Conservation (phyloP, 1,140 invertebrate species). For the Tetragnatha versicolor region DNA sequence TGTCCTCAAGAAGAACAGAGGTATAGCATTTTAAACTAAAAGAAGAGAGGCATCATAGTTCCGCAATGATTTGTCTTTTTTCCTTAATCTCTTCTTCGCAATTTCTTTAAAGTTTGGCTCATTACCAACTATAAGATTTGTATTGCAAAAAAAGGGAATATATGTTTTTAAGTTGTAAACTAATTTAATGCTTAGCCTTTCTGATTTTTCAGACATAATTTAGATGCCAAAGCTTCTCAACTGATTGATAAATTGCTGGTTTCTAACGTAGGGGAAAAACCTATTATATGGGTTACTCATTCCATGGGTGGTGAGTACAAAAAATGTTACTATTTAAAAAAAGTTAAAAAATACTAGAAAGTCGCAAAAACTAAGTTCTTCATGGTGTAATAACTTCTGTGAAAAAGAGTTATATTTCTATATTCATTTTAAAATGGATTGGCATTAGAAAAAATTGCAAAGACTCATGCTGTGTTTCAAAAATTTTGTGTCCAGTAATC, state of each 20-base stretch:
- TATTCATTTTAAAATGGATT: background rate
- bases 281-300: slow-evolving; percentile 81
- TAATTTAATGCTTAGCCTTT: too few relatives aligned
- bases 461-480: background rate
- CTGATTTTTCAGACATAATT: slow-evolving; percentile 63
- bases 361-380: too few relatives aligned
- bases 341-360: background rate
- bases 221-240: slow-evolving; percentile 71
- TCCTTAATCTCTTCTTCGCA: slow-evolving; percentile 58
- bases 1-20: slow-evolving; percentile 68
- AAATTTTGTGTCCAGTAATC: background rate
- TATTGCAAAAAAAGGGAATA: background rate
- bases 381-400: too few relatives aligned
- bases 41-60: too few relatives aligned
- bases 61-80: background rate
- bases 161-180: too few relatives aligned
- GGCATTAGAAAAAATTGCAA: background rate
- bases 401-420: too few relatives aligned
- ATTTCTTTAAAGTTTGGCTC: slow-evolving; percentile 18
- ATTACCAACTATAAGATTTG: background rate
- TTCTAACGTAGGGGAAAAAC: slow-evolving; percentile 75
- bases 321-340: too few relatives aligned
- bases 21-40: slow-evolving; percentile 59
- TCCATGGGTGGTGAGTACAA: slow-evolving; percentile 79
- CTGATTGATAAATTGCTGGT: slow-evolving; percentile 71